These are phyloP conservation scores for Drosophila gunungcola DNA, from an alignment of 1,140 invertebrate species.

Conservation along the genomic window DNA sequence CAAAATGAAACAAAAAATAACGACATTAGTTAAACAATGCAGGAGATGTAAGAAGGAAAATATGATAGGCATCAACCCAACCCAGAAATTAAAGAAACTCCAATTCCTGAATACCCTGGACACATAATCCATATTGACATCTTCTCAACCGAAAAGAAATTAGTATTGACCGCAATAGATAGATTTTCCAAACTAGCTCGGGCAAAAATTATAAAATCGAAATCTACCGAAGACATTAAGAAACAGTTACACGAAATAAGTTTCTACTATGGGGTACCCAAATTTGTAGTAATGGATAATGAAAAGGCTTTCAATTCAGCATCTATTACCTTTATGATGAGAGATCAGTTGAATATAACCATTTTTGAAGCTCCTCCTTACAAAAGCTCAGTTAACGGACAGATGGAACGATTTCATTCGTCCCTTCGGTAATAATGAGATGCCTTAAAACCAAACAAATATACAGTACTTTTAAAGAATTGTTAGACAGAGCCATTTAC, in stretches of 20 bases:
- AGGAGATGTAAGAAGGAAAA: slow-evolving; percentile 50
- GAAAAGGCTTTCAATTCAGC: slow-evolving; percentile 46
- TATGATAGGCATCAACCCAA: slow-evolving; percentile 20
- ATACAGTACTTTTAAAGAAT: slow-evolving; percentile 21
- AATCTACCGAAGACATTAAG: slow-evolving; percentile 31
- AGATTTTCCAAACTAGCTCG: slow-evolving; percentile 1
- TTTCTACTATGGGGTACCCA: slow-evolving; percentile 40
- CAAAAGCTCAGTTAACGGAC: slow-evolving; percentile 10
- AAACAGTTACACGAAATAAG: slow-evolving; percentile 15
- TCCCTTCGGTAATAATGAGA: slow-evolving; percentile 43
- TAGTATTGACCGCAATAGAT: slow-evolving; percentile 15
- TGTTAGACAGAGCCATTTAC: slow-evolving; percentile 27
- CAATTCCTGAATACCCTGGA: slow-evolving; percentile 11
- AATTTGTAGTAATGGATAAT: slow-evolving; percentile 47
- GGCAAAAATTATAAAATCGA: slow-evolving; percentile 18
- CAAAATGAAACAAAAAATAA: too few species aligned
- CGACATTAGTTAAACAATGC: too few species aligned
- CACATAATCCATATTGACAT: slow-evolving; percentile 9
- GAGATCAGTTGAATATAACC: slow-evolving; percentile 30
- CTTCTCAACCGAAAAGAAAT: slow-evolving; percentile 9
- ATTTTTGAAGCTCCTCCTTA: slow-evolving; percentile 21
- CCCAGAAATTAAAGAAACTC: slow-evolving; percentile 5
- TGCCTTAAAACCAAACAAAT: slow-evolving; percentile 17
- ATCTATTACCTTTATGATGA: slow-evolving; percentile 24
- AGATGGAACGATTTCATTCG: slow-evolving; percentile 1